Evolutionary conservation across 2,113 vertebrate species (phyloP), one percentile per base, ranked within the genome.

Genomic region (Haliaeetus leucogaster): DNA sequence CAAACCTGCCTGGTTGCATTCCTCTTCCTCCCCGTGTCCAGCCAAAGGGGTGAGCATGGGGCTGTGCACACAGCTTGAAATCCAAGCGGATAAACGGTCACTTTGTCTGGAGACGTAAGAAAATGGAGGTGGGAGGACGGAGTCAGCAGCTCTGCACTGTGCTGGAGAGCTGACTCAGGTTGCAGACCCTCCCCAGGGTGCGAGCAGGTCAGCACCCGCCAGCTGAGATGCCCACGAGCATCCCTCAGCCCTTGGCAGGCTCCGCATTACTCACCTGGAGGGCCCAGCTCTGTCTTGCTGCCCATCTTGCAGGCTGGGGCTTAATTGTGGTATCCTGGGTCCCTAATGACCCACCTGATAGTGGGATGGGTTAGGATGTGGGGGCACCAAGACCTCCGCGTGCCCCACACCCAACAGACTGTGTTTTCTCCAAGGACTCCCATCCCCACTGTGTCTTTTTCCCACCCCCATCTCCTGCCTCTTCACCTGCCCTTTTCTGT

Each of bases 1-100:
- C 95, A 96, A 97, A 96, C 97, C 97, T 95, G 96, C 97, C 95
- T 30, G 95, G 94, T 96, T 45, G 58, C 97, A 97, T 97, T 97
- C 97, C 95, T 97, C 84, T 7, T 85, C 30, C 73, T 89, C 67
- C 86, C 86, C 5, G 36, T 82, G 96, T 96, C 96, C 96, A 91
- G 95, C 89, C 11, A 0, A 78, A 89, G 84, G 83, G 91, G 65
- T 78, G 80, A 96, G 90, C 34, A 1, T 8, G 0, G 76, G 91
- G 91, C 93, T 91, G 91, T 13, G 84, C 94, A 65, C 84, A 79
- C 94, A 82, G 95, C 95, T 30, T 34, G 84, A 91, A 95, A 96
- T 13, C 86, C 88, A 62, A 22, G 92, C 8, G 36, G 85, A 72
- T 86, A 72, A 95, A 92, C 6, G 86, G 92, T 72, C 97, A 92